Percentiles rank a stretch among this genome's conserved stretches.
phyloP scores from a whole-genome alignment of 2,797 vertebrate genomes.

The Heteromormyrus szaboi region DNA sequence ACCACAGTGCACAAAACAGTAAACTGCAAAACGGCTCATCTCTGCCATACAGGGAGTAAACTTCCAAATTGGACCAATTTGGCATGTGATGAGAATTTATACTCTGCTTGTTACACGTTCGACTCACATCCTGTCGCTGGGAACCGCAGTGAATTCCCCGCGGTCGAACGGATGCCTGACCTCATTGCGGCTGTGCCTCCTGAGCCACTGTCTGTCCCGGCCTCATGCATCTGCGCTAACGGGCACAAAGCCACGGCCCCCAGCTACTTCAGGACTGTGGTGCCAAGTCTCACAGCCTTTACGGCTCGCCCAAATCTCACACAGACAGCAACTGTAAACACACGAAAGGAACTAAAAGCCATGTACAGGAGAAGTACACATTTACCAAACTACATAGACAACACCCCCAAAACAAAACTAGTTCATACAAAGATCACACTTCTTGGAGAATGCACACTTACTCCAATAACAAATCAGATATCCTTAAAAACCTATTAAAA shows the following conservation, averaged over 20 bases:
- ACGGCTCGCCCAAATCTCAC: background rate
- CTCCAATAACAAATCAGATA: background rate
- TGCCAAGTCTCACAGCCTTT: background rate
- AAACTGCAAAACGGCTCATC: background rate
- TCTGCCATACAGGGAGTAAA: background rate
- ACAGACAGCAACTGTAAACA: background rate
- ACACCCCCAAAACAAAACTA: background rate
- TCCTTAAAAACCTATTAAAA: background rate
- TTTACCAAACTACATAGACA: background rate
- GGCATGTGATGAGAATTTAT: background rate
- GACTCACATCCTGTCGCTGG: background rate
- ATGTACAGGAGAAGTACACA: background rate
- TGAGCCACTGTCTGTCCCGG: background rate
- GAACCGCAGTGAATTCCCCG: background rate
- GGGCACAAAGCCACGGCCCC: background rate
- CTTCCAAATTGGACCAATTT: conserved; percentile 25
- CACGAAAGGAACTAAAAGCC: background rate
- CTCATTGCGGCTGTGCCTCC: conserved; percentile 28
- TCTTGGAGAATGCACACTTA: background rate
- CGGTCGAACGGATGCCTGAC: background rate
- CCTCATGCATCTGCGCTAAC: background rate
- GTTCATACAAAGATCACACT: background rate
- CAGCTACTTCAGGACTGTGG: background rate
- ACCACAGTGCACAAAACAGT: background rate
- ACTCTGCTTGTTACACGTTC: background rate